Base-by-base conservation (phyloP, 2,113 vertebrate species). In the Sinocyclocheilus grahami region DNA sequence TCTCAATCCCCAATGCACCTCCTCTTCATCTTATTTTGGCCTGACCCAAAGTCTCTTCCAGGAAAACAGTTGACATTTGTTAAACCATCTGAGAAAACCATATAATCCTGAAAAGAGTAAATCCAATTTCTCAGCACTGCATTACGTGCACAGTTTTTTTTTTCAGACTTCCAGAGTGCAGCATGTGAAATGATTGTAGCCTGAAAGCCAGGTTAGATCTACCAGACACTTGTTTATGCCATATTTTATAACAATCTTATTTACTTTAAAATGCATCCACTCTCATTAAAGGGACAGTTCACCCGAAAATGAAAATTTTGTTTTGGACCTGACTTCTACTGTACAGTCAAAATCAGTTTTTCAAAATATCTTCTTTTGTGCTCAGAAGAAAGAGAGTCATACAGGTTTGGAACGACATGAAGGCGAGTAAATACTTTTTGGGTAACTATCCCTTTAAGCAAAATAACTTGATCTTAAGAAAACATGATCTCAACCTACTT, bases 401-500 rank as follows among this genome's bases (percentile, higher is more conserved):
- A 9, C 30, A 37, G 30, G 14, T 18, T 33, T 69, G 30, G 14
- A 69, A 11, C 18, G 1, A 72, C 69, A 72, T 5, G 30, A 39
- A 11, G 3, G 16, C 8, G 30, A 69, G 65, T 37, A 18, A 69
- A 33, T 71, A 0, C 5, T 22, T 72, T 72, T 72, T 22, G 1
- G 1, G 9, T 33, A 1, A 18, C 37, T n/a, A 22, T 20, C 4
- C 51, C 9, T 55, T 46, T 16, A 78, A 10, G 16, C 12, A 79
- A 33, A 53, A 65, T 0, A 27, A 27, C 27, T 27, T 27, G 27
- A 27, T 27, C 27, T 27, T 39, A 76, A 42, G 24, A 46, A 53
- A 81, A 8, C 5, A 7, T 74, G 16, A 82, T 65, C n/a, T n/a
- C 14, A 82, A 55, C 95, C 96, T 91, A 99, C 98, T 97, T 96